Conservation (phyloP, 2,113 vertebrate species). For the Tachysurus fulvidraco region DNA sequence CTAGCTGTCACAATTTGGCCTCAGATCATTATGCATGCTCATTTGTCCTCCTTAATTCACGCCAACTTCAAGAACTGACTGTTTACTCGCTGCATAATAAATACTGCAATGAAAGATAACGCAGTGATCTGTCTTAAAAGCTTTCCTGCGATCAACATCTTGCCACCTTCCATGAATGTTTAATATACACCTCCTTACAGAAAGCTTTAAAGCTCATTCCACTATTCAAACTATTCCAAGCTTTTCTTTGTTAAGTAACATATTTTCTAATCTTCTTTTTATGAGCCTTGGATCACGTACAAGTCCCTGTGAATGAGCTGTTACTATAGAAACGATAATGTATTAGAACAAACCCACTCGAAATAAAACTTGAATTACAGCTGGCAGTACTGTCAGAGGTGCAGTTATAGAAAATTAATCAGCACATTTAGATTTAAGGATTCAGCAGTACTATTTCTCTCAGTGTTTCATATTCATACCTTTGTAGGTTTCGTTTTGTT, state of each 20-base stretch:
- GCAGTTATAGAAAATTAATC: background rate
- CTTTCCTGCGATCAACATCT: background rate
- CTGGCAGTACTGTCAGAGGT: background rate
- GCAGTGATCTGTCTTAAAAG: background rate
- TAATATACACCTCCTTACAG: background rate
- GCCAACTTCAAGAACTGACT: no score
- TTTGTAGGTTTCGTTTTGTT: background rate
- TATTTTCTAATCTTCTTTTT: slow-evolving; percentile 1
- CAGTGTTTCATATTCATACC: background rate
- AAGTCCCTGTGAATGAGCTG: background rate
- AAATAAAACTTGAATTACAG: background rate
- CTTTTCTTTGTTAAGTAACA: background rate
- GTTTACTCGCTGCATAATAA: no score
- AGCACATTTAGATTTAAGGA: background rate
- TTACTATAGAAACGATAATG: background rate
- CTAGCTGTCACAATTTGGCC: no score
- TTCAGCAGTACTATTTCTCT: background rate
- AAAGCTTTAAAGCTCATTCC: background rate
- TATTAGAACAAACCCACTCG: background rate
- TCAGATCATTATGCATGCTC: no score
- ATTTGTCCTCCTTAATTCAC: no score
- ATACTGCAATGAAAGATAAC: no score
- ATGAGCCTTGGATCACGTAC: background rate
- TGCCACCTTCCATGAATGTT: background rate
- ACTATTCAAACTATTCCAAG: background rate